phyloP scores from a whole-genome alignment of 1,140 invertebrate species.

The Plutomurus gul region DNA sequence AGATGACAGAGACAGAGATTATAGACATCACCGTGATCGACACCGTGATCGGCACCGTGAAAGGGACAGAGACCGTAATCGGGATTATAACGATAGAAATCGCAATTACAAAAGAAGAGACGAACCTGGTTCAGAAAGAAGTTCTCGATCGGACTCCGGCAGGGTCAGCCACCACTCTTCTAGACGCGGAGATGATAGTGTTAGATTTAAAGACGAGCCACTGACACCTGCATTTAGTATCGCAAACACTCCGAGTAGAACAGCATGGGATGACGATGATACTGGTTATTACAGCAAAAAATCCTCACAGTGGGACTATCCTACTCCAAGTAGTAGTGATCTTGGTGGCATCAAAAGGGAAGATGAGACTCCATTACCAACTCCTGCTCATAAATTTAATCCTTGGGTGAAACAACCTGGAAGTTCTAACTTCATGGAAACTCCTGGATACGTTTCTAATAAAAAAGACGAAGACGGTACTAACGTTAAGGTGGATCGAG shows the following conservation, averaged over 20 bases:
- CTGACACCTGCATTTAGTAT: slow-evolving; percentile 73
- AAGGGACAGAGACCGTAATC: slow-evolving; percentile 55
- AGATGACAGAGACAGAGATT: slow-evolving; percentile 50
- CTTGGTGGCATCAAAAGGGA: slow-evolving; percentile 59
- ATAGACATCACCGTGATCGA: slow-evolving; percentile 32
- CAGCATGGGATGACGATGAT: slow-evolving; percentile 82
- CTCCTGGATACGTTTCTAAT: slow-evolving; percentile 53
- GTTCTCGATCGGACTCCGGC: not conserved
- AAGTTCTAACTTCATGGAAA: slow-evolving; percentile 48
- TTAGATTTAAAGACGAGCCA: slow-evolving; percentile 76
- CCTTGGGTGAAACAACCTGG: slow-evolving; percentile 70
- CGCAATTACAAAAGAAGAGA: slow-evolving; percentile 42
- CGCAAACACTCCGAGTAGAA: slow-evolving; percentile 69
- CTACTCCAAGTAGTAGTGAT: slow-evolving; percentile 72
- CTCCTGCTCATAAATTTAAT: slow-evolving; percentile 85
- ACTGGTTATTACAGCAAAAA: slow-evolving; percentile 63
- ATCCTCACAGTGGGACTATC: slow-evolving; percentile 84
- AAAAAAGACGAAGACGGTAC: slow-evolving; percentile 60
- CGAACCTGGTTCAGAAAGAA: slow-evolving; percentile 52
- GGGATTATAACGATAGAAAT: slow-evolving; percentile 54
- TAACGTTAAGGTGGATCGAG: slow-evolving; percentile 72
- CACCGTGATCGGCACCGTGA: slow-evolving; percentile 39
- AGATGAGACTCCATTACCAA: slow-evolving; percentile 72
- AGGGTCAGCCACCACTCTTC: slow-evolving; percentile 57
- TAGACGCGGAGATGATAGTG: slow-evolving; percentile 64